A percentile compares a stretch with the other conserved stretches of the same genome.
Conservation (phyloP, 2,113 vertebrate genomes). For the Ictalurus punctatus region DNA sequence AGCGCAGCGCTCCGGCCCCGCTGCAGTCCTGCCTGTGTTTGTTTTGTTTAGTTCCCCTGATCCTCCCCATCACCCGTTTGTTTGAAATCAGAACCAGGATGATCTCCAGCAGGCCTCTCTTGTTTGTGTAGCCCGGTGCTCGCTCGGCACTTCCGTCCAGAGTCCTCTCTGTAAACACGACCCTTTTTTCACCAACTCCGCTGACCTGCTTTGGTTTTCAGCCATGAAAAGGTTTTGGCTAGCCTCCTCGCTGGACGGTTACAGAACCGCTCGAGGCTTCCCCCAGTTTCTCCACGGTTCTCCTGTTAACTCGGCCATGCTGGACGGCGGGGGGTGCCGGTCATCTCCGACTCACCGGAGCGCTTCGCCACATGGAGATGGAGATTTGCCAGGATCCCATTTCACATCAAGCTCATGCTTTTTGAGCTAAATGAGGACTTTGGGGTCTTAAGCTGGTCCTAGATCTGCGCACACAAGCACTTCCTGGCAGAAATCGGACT, state of each 20-base stretch:
- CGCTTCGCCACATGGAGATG: slow-evolving; percentile 19
- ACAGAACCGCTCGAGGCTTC: background rate
- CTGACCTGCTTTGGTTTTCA: background rate
- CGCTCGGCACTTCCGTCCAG: background rate
- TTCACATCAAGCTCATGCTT: background rate
- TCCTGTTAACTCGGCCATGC: background rate
- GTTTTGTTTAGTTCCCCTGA: slow-evolving; percentile 30
- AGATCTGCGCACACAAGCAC: background rate
- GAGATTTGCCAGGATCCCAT: slow-evolving; percentile 14
- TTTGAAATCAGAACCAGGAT: slow-evolving; percentile 35
- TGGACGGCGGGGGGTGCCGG: background rate
- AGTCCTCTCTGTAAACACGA: background rate
- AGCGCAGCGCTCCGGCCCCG: background rate
- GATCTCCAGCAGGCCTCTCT: slow-evolving; percentile 18
- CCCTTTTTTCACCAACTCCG: slow-evolving; percentile 4
- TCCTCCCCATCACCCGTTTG: background rate
- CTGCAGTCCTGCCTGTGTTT: slow-evolving; percentile 9
- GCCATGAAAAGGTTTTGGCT: background rate
- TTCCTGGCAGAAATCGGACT: background rate
- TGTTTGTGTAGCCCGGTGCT: slow-evolving; percentile 24
- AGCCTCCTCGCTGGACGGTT: background rate
- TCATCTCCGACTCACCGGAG: slow-evolving; percentile 18
- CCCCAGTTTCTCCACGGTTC: background rate
- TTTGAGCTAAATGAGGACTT: slow-evolving; percentile 14
- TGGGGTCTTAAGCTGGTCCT: background rate